Evolutionary conservation across 1,140 invertebrate species (phyloP).

Genomic region (Spodoptera frugiperda): DNA sequence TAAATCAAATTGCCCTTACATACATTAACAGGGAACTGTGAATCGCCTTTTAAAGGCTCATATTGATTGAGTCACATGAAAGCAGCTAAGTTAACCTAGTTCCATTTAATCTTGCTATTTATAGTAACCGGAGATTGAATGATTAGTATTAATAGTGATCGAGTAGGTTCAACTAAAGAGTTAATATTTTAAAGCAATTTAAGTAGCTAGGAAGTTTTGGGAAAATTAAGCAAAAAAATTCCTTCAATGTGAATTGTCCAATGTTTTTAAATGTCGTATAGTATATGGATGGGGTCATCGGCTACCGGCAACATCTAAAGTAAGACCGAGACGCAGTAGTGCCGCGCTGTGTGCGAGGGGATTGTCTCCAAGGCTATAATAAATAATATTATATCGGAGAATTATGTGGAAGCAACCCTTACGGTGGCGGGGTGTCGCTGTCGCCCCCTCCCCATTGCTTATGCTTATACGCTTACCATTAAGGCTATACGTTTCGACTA

Average conservation of each 20-base stretch:
- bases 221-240: too few species aligned
- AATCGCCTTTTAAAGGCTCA: constrained; percentile 44
- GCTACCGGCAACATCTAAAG: neutral
- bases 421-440: constrained; percentile 34
- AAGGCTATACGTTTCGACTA: constrained; percentile 79
- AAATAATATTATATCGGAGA: constrained; percentile 68
- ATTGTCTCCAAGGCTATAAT: constrained; percentile 65
- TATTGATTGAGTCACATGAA: constrained; percentile 32
- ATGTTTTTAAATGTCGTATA: neutral
- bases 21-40: constrained; percentile 1
- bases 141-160: neutral
- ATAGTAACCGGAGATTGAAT: neutral
- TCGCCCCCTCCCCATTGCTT: constrained; percentile 60
- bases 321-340: constrained; percentile 17
- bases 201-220: too few species aligned
- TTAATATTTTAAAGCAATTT: neutral
- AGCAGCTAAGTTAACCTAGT: constrained; percentile 18
- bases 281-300: neutral
- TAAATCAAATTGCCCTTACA: constrained; percentile 60
- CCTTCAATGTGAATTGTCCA: too few species aligned
- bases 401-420: constrained; percentile 60
- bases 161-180: neutral
- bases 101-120: constrained; percentile 20
- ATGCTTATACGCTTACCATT: constrained; percentile 82
- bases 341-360: constrained; percentile 55